These are phyloP conservation scores for Parambassis ranga DNA, from an alignment of 2,797 vertebrate species.

Conservation along the genomic window DNA sequence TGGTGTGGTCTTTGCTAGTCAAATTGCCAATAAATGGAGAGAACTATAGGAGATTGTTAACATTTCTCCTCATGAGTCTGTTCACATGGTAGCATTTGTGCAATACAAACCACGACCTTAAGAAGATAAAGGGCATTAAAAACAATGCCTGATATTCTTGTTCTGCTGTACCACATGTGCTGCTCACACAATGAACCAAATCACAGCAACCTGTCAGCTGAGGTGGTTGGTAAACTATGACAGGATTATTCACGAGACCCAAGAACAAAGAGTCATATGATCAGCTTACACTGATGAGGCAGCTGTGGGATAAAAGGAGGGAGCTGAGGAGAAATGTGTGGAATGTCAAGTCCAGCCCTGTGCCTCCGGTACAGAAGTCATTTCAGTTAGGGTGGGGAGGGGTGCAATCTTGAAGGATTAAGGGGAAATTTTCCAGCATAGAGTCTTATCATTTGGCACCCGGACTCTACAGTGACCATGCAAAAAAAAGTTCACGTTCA, in stretches of 20 bases:
- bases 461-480: conserved; percentile 6
- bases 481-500: neutral
- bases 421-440: conserved; percentile 43
- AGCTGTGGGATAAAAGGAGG: neutral
- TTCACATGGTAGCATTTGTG: too few relatives aligned
- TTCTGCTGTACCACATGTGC: too few relatives aligned
- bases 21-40: neutral
- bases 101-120: too few relatives aligned
- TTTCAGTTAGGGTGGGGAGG: conserved; percentile 2
- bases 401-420: neutral
- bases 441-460: conserved; percentile 65
- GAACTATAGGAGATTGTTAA: neutral
- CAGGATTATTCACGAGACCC: conserved; percentile 28
- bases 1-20: too few relatives aligned
- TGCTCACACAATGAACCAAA: neutral
- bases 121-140: too few relatives aligned
- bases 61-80: neutral
- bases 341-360: conserved; percentile 40
- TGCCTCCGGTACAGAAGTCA: conserved; percentile 5
- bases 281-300: conserved; percentile 24
- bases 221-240: neutral
- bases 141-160: too few relatives aligned
- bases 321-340: conserved; percentile 28
- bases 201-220: neutral
- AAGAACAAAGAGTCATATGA: conserved; percentile 49